Evolutionary conservation across 2,113 vertebrate genomes (phyloP), one percentile per base, ranked within the genome.

Genomic region (Motacilla tschutschensis): DNA sequence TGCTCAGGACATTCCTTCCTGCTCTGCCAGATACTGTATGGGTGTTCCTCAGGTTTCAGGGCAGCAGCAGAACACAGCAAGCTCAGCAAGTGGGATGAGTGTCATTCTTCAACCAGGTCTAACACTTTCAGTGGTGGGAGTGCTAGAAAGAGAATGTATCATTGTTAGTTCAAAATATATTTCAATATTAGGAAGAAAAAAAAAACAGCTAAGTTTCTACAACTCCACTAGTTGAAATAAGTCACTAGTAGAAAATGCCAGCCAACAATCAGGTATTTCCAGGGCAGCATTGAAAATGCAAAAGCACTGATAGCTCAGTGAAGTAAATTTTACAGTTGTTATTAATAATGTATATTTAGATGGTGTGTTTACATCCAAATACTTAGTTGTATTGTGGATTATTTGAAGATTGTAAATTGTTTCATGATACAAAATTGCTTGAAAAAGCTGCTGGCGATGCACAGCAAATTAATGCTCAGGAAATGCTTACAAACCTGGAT

Each of bases 41-140:
- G 69, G 89, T 87, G 82, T 85, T 94, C 79, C 73, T 83, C 60
- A n/a, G 57, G 43, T 85, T 89, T 79, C 79, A 84, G 50, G n/a
- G 57, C 65, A 66, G 80, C 48, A 62, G 62, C 50, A 85, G 20
- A 81, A 53, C 51, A 58, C 38, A 41, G 81, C 81, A 79, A 91
- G 81, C 64, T 94, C 88, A 87, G 84, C 79, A 64, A 88, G 47
- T 43, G 24, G 71, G 21, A 17, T 36, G 48, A 71, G 60, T 53
- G 46, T 87, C 79, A 43, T 85, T 90, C 12, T 63, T 91, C 81
- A 79, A 0, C 18, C 28, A 59, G 46, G 25, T 58, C 66, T 72
- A 76, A 73, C 55, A 9, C 17, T 19, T 83, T 81, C 54, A 54
- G 22, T 40, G 36, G 55, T 51, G 60, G n/a, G 36, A 82, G 62